Evolutionary conservation across 2,113 vertebrate species (phyloP), one percentile per base, ranked within the genome.

Genomic region (Anoura caudifer): DNA sequence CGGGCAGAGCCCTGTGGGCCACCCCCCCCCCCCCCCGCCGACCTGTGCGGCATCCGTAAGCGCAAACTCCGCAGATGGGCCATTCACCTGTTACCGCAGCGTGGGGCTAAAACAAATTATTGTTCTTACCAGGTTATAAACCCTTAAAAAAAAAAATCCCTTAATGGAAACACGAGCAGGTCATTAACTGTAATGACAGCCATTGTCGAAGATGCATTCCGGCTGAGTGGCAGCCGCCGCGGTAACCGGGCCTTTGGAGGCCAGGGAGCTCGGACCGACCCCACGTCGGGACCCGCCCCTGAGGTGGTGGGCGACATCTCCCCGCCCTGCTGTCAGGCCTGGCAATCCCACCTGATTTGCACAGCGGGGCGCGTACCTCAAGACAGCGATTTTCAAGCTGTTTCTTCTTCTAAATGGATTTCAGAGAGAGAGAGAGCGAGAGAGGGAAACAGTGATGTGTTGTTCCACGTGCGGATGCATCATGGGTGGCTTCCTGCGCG

Each of bases 281-380:
- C 33, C 13, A 0, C 0, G 2, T 52, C 11, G 43, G 16, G 75
- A 91, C 94, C 75, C 79, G 24, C 9, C n/a, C 56, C 47, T 43
- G 54, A 2, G n/a, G 11, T 6, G 47, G 36, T 76, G 54, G 22
- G 93, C 94, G 95, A 95, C 96, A 96, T 75, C 95, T 95, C 95
- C 96, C 47, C 94, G 95, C 94, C 82, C 98, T 90, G 87, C 75
- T 75, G 82, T 83, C 92, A 77, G 75, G 88, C 88, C 96, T 1
- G 0, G 93, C 80, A 83, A 85, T 63, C 59, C 70, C 54, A 41
- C 81, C 97, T 91, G 96, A 95, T 98, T 97, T 98, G 82, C 87
- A 96, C 59, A 92, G 88, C 67, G 95, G 98, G 98, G 97, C 98
- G 97, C 97, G 96, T 96, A 98, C 98, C 98, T 98, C 90, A 85